Evolutionary conservation across 2,888 invertebrate species (phyloP).

Genomic region (Hypomecis punctinalis): DNA sequence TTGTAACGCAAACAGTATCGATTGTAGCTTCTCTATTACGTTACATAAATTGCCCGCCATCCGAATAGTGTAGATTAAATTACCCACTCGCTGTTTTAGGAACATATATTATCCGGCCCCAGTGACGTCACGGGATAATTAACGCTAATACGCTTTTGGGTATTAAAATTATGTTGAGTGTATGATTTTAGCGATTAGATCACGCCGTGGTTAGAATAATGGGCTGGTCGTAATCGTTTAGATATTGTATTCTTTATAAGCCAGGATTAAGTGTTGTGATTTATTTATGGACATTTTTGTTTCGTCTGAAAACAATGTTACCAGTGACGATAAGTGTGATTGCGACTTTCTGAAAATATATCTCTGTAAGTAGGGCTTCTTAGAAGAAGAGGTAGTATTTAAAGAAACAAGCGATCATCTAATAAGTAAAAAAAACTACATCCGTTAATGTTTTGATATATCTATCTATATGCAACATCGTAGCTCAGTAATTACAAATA

Average conservation of each 20-base stretch:
- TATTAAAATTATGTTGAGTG: conserved; percentile 24
- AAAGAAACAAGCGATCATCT: no score
- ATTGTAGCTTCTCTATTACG: conserved; percentile 51
- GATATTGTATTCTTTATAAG: neutral
- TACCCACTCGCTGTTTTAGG: conserved; percentile 24
- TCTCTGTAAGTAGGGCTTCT: no score
- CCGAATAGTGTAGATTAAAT: conserved; percentile 34
- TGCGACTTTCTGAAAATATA: neutral
- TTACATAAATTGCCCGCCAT: conserved; percentile 39
- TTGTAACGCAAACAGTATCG: conserved; percentile 54
- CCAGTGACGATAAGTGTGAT: no score
- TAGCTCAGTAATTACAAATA: no score
- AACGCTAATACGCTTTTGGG: conserved; percentile 26
- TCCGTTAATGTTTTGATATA: no score
- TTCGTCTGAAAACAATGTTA: no score
- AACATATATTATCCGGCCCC: conserved; percentile 21
- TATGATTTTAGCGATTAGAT: conserved; percentile 20
- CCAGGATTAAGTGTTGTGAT: neutral
- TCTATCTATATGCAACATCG: no score
- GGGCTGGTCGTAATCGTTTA: neutral
- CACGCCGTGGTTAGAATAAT: conserved; percentile 7
- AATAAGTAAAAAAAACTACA: no score
- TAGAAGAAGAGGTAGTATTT: no score
- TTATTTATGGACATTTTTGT: no score
- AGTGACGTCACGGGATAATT: conserved; percentile 25